phyloP scores from a whole-genome alignment of 1,140 invertebrate species.

The Varroa destructor region DNA sequence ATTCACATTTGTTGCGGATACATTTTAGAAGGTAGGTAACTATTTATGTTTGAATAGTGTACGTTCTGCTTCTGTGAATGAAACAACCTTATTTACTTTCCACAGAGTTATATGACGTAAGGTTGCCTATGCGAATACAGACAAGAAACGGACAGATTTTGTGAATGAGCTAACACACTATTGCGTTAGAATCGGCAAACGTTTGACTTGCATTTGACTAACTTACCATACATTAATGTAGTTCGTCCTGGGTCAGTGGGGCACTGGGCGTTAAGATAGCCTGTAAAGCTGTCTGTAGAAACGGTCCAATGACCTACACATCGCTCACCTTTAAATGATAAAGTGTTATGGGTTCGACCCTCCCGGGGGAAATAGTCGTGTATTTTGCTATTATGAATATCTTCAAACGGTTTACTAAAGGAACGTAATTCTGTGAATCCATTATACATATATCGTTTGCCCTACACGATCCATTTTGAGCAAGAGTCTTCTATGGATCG shows the following conservation, averaged over 20 bases:
- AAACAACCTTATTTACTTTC: too few species aligned
- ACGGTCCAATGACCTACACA: not conserved
- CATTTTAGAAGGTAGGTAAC: too few species aligned
- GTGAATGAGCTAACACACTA: too few species aligned
- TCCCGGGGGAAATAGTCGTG: slow-evolving; percentile 5
- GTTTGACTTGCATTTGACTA: too few species aligned
- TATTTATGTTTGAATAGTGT: too few species aligned
- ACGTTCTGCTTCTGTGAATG: too few species aligned
- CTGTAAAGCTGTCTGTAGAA: not conserved
- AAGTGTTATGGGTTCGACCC: not conserved
- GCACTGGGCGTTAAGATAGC: not conserved
- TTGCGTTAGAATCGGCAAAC: too few species aligned
- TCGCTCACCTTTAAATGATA: not conserved
- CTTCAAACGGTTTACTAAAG: slow-evolving; percentile 5
- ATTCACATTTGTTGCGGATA: too few species aligned
- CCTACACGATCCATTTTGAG: not conserved
- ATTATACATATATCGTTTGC: not conserved
- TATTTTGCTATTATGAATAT: slow-evolving; percentile 1
- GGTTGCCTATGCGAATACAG: too few species aligned
- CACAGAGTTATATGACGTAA: too few species aligned
- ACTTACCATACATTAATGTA: not conserved
- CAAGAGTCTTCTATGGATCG: not conserved
- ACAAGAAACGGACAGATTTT: too few species aligned
- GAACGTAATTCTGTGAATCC: not conserved
- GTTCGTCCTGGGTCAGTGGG: not conserved